Evolutionary conservation across 2,888 invertebrate genomes (phyloP).

Genomic region (Listrodromus nycthemerus): DNA sequence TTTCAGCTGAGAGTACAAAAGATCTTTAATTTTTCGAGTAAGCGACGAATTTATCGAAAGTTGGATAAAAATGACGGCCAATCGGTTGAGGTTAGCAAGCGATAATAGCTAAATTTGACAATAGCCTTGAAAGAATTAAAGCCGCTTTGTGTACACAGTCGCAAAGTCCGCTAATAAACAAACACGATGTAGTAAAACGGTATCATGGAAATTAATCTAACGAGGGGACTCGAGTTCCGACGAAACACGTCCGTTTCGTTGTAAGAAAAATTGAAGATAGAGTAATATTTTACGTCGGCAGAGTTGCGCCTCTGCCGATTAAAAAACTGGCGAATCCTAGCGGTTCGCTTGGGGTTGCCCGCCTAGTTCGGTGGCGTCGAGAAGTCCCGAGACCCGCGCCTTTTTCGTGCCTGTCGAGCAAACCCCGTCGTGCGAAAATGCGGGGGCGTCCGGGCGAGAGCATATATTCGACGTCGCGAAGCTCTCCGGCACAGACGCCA

Average conservation of each 20-base stretch:
- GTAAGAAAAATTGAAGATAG: slow-evolving; percentile 19
- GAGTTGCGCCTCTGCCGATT: slow-evolving; percentile 51
- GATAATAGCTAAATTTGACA: not conserved
- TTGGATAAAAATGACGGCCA: not conserved
- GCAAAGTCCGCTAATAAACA: slow-evolving; percentile 5
- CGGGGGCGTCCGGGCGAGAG: slow-evolving; percentile 84
- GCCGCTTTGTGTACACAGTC: not conserved
- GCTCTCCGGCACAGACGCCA: slow-evolving; percentile 83
- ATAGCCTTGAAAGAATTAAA: not conserved
- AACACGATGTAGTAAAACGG: not conserved
- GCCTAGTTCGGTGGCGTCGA: slow-evolving; percentile 82
- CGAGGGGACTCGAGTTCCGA: slow-evolving; percentile 1
- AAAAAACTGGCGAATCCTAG: slow-evolving; percentile 69
- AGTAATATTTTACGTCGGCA: slow-evolving; percentile 41
- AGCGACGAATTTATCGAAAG: not conserved
- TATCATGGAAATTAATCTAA: not conserved
- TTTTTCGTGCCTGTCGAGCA: slow-evolving; percentile 84
- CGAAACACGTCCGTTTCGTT: not conserved
- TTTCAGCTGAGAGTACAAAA: not conserved
- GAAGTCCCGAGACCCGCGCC: slow-evolving; percentile 82
- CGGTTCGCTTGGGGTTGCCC: slow-evolving; percentile 67
- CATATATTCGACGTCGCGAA: slow-evolving; percentile 84
- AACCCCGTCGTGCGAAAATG: slow-evolving; percentile 81
- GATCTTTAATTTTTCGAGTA: not conserved
- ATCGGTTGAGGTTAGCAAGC: not conserved